Conservation (phyloP, 2,797 vertebrate genomes). For the Amblyraja radiata region DNA sequence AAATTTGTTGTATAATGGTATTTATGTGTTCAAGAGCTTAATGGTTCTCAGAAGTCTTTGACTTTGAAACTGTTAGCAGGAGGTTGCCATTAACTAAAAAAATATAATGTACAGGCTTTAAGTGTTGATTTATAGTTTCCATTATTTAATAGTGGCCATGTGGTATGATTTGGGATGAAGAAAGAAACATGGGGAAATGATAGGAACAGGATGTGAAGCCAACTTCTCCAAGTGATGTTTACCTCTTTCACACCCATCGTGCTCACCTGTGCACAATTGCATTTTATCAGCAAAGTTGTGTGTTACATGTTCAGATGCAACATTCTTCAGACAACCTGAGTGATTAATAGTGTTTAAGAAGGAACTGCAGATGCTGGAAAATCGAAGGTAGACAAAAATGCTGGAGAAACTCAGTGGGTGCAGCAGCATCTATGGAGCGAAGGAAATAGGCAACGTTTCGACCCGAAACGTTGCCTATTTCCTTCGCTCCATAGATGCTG, state of each 20-base stretch:
- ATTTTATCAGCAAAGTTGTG: not conserved
- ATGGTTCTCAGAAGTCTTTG: not conserved
- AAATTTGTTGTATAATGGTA: not conserved
- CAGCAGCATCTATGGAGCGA: no score
- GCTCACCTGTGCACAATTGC: no score
- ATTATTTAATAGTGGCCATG: not conserved
- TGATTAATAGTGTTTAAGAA: not conserved
- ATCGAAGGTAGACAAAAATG: no score
- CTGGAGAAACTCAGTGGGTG: no score
- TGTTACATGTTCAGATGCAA: not conserved
- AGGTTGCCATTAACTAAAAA: not conserved
- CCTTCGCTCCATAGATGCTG: no score
- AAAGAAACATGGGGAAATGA: not conserved
- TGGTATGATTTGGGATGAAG: not conserved
- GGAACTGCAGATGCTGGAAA: no score
- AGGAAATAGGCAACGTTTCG: no score
- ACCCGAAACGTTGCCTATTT: no score
- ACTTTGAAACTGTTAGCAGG: conserved; percentile 3
- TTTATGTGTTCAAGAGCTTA: not conserved
- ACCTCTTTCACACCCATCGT: not conserved
- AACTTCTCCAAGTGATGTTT: not conserved
- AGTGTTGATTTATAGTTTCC: not conserved
- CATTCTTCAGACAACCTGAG: not conserved
- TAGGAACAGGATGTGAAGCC: not conserved
- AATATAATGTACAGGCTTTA: not conserved